Evolutionary conservation across 2,888 invertebrate species (phyloP).

Genomic region (Horisme vitalbata): DNA sequence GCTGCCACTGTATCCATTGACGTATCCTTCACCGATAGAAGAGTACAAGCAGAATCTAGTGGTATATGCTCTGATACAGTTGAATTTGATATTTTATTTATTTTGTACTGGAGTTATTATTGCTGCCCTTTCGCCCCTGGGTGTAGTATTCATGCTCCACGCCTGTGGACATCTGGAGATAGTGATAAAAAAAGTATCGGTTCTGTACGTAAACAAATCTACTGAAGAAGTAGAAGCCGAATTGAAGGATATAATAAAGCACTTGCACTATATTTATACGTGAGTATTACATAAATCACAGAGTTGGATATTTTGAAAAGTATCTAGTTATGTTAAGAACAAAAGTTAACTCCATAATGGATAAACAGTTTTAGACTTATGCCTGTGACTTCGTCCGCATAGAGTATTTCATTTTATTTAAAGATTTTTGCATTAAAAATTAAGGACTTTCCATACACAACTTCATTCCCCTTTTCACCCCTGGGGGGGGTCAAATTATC

Average conservation of each 20-base stretch:
- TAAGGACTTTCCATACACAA: too few species aligned
- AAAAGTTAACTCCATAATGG: too few species aligned
- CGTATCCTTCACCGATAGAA: conserved; percentile 18
- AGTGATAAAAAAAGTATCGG: conserved; percentile 1
- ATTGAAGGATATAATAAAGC: neutral
- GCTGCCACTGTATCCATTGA: conserved; percentile 10
- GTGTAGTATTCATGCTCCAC: conserved; percentile 26
- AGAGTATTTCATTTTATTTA: too few species aligned
- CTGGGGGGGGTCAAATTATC: too few species aligned
- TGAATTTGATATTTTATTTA: neutral
- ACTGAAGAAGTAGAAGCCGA: neutral
- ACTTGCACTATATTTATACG: conserved; percentile 15
- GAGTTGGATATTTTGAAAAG: too few species aligned
- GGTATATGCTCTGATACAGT: conserved; percentile 10
- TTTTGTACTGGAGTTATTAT: conserved; percentile 4
- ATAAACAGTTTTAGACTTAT: too few species aligned
- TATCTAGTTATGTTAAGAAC: too few species aligned
- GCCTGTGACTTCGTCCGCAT: too few species aligned
- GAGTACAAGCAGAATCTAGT: conserved; percentile 14
- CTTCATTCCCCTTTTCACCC: too few species aligned
- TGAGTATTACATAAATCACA: too few species aligned
- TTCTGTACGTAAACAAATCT: neutral
- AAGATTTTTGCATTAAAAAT: too few species aligned
- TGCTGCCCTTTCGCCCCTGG: conserved; percentile 22
- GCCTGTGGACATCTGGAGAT: conserved; percentile 30